phyloP scores from a whole-genome alignment of 2,113 vertebrate species.

The Uria aalge region DNA sequence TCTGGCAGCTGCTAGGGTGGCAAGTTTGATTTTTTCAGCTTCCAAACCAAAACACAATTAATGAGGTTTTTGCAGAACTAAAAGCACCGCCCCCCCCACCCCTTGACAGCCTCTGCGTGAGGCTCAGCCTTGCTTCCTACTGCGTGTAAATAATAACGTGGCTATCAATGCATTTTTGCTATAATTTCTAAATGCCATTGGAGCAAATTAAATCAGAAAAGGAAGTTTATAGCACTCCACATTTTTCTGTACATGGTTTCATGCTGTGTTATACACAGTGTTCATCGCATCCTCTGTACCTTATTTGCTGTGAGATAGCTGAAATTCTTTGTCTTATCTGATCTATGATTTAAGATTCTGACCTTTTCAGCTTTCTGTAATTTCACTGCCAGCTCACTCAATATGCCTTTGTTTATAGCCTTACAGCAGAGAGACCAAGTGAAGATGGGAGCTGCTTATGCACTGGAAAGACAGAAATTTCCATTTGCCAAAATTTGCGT shows the following conservation, averaged over 20 bases:
- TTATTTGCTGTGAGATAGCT: constrained; percentile 44
- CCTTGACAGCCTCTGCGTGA: neutral
- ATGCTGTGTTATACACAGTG: neutral
- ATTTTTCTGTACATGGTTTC: neutral
- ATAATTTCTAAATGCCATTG: constrained; percentile 3
- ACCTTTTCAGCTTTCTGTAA: constrained; percentile 58
- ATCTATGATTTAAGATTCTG: constrained; percentile 52
- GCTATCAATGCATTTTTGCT: neutral
- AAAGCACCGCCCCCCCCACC: neutral
- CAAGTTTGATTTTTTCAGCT: neutral
- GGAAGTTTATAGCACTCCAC: constrained; percentile 1
- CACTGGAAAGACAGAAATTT: neutral
- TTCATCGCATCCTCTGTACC: neutral
- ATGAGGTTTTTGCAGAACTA: constrained; percentile 13
- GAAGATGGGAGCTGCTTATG: neutral
- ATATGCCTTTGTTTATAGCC: constrained; percentile 46
- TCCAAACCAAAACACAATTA: constrained; percentile 2
- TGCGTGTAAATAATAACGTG: neutral
- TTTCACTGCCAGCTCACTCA: constrained; percentile 30
- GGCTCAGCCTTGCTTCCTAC: neutral
- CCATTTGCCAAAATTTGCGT: neutral
- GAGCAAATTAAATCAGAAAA: constrained; percentile 25
- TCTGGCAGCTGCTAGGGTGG: neutral
- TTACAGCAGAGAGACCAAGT: neutral
- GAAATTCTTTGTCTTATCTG: constrained; percentile 50